Conservation (phyloP, 2,113 vertebrate genomes). For the Pterocles burchelli region DNA sequence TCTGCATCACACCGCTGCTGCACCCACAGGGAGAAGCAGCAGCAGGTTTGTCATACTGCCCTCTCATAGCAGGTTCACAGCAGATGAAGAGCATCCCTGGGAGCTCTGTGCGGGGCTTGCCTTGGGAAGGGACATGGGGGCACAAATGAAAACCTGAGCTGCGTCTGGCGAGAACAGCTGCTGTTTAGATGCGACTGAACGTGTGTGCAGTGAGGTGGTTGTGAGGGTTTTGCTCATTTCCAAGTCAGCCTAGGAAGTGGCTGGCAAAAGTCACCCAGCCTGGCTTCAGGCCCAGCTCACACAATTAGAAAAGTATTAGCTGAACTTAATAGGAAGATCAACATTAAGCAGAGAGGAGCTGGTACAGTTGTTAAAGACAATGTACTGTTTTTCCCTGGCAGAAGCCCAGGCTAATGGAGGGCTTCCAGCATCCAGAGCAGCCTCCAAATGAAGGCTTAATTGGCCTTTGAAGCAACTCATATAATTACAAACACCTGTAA, state of each 20-base stretch:
- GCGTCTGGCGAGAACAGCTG: not conserved
- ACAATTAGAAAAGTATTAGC: constrained; percentile 67
- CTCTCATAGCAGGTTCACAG: rapidly evolving
- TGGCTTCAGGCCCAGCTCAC: constrained; percentile 54
- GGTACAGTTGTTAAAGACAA: constrained; percentile 46
- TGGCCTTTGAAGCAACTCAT: constrained; percentile 60
- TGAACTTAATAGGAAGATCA: constrained; percentile 64
- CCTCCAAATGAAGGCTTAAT: constrained; percentile 71
- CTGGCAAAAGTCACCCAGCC: not conserved
- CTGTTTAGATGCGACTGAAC: not conserved
- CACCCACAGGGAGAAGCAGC: not conserved
- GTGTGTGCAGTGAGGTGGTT: not conserved
- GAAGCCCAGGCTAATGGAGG: constrained; percentile 48
- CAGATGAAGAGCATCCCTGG: not conserved
- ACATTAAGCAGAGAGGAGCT: constrained; percentile 68
- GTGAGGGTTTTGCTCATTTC: not conserved
- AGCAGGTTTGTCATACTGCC: not conserved
- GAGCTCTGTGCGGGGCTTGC: not conserved
- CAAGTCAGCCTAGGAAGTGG: not conserved
- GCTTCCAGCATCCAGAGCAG: constrained; percentile 39
- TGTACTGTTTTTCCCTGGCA: constrained; percentile 55
- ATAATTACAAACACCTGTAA: constrained; percentile 70
- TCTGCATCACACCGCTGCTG: not conserved
- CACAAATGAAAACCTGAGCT: not conserved
- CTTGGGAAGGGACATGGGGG: not conserved